Percentiles rank a stretch among this genome's conserved stretches.
Evolutionary conservation across 2,797 vertebrate genomes (phyloP).

Genomic region (Pagetopsis macropterus): DNA sequence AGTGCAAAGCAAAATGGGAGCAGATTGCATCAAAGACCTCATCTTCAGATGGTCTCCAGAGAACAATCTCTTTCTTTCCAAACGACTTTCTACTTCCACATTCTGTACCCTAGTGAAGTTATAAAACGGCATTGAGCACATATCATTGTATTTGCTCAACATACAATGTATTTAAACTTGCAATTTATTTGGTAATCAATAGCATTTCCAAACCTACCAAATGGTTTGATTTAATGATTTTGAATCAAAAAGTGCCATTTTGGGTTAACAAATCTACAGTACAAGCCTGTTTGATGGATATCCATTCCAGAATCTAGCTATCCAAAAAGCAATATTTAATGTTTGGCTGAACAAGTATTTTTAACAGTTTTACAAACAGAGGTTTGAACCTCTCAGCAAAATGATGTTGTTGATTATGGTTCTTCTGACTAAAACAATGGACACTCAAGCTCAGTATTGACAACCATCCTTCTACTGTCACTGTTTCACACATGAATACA

Average conservation of each 20-base stretch:
- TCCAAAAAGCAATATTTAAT: conserved; percentile 2
- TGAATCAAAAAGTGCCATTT: conserved; percentile 7
- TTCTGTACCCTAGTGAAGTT: conserved; percentile 42
- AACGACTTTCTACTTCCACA: conserved; percentile 41
- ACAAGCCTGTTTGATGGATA: conserved; percentile 22
- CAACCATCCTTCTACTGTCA: conserved; percentile 21
- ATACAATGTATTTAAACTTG: conserved; percentile 17
- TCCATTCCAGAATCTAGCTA: conserved; percentile 9
- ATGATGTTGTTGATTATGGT: conserved; percentile 3
- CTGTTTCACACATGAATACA: conserved; percentile 40
- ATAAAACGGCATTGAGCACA: conserved; percentile 46
- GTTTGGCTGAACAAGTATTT: conserved; percentile 20
- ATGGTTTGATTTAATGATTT: conserved; percentile 16
- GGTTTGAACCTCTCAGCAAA: conserved; percentile 15
- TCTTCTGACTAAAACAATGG: conserved; percentile 26
- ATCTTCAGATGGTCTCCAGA: conserved; percentile 62
- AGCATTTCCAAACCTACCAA: not conserved
- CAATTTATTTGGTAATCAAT: not conserved
- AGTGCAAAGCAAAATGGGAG: conserved; percentile 58
- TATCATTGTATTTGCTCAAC: not conserved
- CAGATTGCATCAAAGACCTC: conserved; percentile 59
- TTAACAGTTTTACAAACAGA: conserved; percentile 23
- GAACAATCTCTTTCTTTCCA: conserved; percentile 49
- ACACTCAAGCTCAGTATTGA: conserved; percentile 39
- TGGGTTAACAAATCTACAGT: conserved; percentile 4